Base-by-base conservation (phyloP, 2,113 vertebrate genomes). In the Phrynosoma platyrhinos region DNA sequence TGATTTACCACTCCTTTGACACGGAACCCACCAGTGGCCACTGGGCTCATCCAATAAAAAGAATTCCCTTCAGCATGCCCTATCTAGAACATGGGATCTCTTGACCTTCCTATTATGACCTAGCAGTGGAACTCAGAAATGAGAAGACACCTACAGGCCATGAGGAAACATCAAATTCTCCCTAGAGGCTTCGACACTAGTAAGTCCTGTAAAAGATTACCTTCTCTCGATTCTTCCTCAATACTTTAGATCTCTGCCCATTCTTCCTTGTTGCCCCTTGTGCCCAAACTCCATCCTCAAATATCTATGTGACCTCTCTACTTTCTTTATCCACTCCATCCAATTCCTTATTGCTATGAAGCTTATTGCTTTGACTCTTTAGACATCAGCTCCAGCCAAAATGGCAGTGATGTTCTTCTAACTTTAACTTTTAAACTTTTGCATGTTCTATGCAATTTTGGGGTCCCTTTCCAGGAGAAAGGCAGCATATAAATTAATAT, bases 91-190 rank as follows among this genome's bases (percentile, higher is more conserved):
- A 16, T 53, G 27, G 23, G 40, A n/a, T 47, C 47, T n/a, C 74
- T 86, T 53, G 9, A 25, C 10, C 66, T 79, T 79, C 23, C 23
- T 52, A 71, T 86, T 86, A 55, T 86, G 85, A 86, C 77, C 66
- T 79, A 79, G 23, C 53, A 55, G 23, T 55, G 55, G 85, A 86
- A 79, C n/a, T 55, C 52, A 71, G 74, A 79, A 55, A 64, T 55
- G 76, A 18, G 2, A 66, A 66, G 55, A 66, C 8, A 71, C 66
- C 13, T 1, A 25, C 9, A 55, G 62, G 40, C 42, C 30, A 25
- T n/a, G 64, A 71, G 40, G 85, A 40, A 69, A 52, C 9, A 8
- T n/a, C 8, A 14, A 76, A 76, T 64, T 13, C 72, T 77, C 30
- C 64, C 64, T 79, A 36, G 21, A 53, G 30, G 42, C 42, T 18